Evolutionary conservation across 1,140 invertebrate species (phyloP).

Genomic region (Zaprionus ornatus): DNA sequence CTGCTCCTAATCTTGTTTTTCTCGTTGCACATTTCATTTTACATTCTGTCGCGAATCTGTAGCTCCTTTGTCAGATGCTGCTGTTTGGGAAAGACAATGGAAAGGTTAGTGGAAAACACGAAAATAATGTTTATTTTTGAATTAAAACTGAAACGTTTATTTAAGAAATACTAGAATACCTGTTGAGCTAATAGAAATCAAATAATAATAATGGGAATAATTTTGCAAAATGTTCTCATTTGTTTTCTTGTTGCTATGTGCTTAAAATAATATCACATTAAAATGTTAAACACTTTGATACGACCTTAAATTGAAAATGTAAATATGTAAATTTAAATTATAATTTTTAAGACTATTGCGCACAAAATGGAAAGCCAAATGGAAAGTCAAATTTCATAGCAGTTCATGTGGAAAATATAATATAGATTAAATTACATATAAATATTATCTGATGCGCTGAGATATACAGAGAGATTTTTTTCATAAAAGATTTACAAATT

Average conservation of each 20-base stretch:
- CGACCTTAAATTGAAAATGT: conserved; percentile 38
- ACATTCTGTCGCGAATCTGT: conserved; percentile 38
- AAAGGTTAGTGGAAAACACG: not conserved
- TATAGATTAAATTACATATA: conserved; percentile 12
- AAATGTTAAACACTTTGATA: conserved; percentile 63
- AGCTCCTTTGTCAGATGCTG: conserved; percentile 24
- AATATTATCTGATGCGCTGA: conserved; percentile 36
- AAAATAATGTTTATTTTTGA: not conserved
- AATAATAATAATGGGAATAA: conserved; percentile 30
- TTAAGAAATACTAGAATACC: conserved; percentile 47
- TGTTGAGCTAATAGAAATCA: conserved; percentile 33
- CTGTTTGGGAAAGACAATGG: conserved; percentile 30
- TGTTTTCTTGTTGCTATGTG: conserved; percentile 44
- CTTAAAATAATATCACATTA: conserved; percentile 83
- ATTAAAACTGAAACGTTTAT: conserved; percentile 50
- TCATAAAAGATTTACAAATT: conserved; percentile 8
- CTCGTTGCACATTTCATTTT: conserved; percentile 50
- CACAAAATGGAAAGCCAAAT: conserved; percentile 41
- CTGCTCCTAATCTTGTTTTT: conserved; percentile 17
- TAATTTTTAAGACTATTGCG: conserved; percentile 32
- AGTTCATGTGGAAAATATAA: conserved; percentile 13
- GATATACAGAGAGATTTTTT: conserved; percentile 41
- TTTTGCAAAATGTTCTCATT: conserved; percentile 9
- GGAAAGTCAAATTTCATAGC: not conserved
- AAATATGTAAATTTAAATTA: conserved; percentile 23